Percentiles rank a stretch among this genome's conserved stretches.
Conservation (phyloP, 2,797 vertebrate species). For the Enteromius treurensis region DNA sequence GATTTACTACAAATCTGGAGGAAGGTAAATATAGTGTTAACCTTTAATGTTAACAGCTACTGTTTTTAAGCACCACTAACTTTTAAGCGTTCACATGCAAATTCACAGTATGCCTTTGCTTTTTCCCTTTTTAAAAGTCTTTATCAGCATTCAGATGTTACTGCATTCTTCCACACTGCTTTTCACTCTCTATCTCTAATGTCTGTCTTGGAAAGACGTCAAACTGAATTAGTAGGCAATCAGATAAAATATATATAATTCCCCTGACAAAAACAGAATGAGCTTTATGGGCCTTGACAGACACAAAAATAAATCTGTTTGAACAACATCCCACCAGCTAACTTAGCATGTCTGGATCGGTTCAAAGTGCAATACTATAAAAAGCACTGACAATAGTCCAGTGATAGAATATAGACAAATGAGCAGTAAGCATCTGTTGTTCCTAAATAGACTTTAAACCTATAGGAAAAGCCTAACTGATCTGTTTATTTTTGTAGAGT, state of each 20-base stretch:
- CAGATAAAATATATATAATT: constrained; percentile 68
- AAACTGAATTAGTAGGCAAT: constrained; percentile 71
- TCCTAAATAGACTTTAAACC: constrained; percentile 45
- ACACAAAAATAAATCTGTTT: constrained; percentile 78
- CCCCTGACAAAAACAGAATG: constrained; percentile 74
- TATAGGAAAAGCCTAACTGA: constrained; percentile 44
- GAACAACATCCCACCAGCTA: constrained; percentile 78
- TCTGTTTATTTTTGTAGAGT: neutral
- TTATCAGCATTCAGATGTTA: neutral
- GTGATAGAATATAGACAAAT: constrained; percentile 65
- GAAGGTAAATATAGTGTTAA: neutral
- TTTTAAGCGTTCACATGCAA: no score
- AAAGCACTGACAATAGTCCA: constrained; percentile 72
- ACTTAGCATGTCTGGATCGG: constrained; percentile 75
- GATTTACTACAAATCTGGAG: neutral
- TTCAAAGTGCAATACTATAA: constrained; percentile 72
- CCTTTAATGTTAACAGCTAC: neutral
- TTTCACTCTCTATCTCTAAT: neutral
- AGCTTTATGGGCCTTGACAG: constrained; percentile 75
- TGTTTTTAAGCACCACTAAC: neutral
- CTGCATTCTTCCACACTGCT: constrained; percentile 7
- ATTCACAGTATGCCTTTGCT: neutral
- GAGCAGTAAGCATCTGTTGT: constrained; percentile 57
- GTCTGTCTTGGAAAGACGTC: constrained; percentile 64
- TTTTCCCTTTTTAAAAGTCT: neutral